These are phyloP conservation scores for Protonibea diacanthus DNA, from an alignment of 2,797 vertebrate species.

Conservation along the genomic window DNA sequence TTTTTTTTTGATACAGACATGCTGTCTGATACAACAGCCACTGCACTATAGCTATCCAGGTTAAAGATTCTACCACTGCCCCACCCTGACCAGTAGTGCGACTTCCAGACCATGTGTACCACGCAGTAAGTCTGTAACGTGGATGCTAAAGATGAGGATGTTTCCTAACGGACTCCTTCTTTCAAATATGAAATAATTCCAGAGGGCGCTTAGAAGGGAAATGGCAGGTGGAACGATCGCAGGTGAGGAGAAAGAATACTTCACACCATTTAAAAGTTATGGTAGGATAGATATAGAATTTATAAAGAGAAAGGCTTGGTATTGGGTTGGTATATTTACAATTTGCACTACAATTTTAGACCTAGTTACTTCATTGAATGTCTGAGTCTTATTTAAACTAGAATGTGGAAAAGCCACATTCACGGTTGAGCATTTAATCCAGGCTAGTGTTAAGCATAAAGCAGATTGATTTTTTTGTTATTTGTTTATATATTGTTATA, in stretches of 20 bases:
- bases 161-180: conserved; percentile 86
- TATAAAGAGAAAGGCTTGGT: not conserved
- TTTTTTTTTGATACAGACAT: conserved; percentile 72
- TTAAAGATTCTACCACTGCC: conserved; percentile 87
- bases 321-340: not conserved
- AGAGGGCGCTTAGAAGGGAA: conserved; percentile 77
- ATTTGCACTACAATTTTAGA: not conserved
- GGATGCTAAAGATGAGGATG: conserved; percentile 87
- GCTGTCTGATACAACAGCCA: conserved; percentile 87
- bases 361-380: not conserved
- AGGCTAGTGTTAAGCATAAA: not conserved
- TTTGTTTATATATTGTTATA: too few relatives aligned
- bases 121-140: conserved; percentile 76
- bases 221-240: conserved; percentile 86
- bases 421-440: not conserved
- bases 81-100: conserved; percentile 81
- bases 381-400: not conserved
- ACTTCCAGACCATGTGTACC: conserved; percentile 80
- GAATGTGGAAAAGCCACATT: not conserved
- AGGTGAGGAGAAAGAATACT: conserved; percentile 81
- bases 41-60: conserved; percentile 73
- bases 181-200: conserved; percentile 87
- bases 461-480: not conserved
- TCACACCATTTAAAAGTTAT: not conserved
- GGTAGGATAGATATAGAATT: too few relatives aligned